Conservation (phyloP, 2,888 invertebrate genomes). For the Xanthia icteritia region DNA sequence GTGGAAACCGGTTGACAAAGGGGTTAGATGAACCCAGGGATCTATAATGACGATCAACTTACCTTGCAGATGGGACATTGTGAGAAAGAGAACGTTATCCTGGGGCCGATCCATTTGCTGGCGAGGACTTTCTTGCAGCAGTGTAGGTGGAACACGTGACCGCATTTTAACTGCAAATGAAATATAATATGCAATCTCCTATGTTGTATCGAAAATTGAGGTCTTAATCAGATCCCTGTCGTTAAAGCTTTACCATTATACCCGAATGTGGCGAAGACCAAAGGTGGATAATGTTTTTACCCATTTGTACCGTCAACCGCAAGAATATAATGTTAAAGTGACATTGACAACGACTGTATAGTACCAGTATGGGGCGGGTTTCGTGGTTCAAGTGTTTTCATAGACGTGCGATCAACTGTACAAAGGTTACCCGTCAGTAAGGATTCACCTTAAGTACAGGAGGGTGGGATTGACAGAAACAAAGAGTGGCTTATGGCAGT, state of each 20-base stretch:
- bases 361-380: no score
- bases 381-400: neutral
- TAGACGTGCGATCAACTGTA: neutral
- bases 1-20: neutral
- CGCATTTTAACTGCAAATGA: slow-evolving; percentile 93
- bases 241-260: neutral
- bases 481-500: neutral
- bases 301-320: neutral
- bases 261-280: neutral
- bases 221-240: neutral
- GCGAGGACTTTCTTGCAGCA: slow-evolving; percentile 96
- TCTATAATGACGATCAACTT: slow-evolving; percentile 61
- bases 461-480: neutral
- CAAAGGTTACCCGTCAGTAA: no score
- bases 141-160: slow-evolving; percentile 98
- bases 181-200: neutral
- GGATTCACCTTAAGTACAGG: no score
- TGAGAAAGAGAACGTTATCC: slow-evolving; percentile 98
- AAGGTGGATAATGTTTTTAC: neutral
- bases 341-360: neutral
- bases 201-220: neutral
- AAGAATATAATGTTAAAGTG: neutral
- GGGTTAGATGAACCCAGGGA: no score
- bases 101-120: slow-evolving; percentile 98
- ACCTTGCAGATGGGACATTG: slow-evolving; percentile 99